phyloP scores from a whole-genome alignment of 2,888 invertebrate species.

The Phragmatobia fuliginosa region DNA sequence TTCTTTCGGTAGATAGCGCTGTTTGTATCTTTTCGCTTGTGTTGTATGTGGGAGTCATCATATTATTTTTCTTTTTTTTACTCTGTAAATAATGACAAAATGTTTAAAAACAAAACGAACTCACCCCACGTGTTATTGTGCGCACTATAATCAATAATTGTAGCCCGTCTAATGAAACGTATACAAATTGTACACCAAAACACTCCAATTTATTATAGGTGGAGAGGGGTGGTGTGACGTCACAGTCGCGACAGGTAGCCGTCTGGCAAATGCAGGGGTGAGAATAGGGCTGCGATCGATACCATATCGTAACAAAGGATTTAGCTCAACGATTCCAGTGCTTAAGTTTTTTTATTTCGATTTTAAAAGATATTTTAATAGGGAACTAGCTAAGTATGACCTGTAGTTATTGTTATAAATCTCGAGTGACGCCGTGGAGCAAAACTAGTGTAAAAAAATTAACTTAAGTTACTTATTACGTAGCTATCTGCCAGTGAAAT shows the following conservation, averaged over 20 bases:
- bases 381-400: no score
- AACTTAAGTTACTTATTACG: no score
- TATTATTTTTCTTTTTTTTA: background rate
- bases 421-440: no score
- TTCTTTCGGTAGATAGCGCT: no score
- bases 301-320: conserved; percentile 33
- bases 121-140: background rate
- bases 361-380: no score
- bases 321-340: conserved; percentile 18
- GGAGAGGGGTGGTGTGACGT: conserved; percentile 39
- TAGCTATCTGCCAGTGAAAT: no score
- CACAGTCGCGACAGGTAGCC: conserved; percentile 51
- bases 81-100: no score
- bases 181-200: conserved; percentile 7
- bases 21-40: no score
- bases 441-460: no score
- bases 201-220: conserved; percentile 18
- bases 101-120: background rate
- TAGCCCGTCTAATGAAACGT: conserved; percentile 21
- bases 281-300: conserved; percentile 52
- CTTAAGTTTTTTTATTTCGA: conserved; percentile 10
- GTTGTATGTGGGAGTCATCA: no score
- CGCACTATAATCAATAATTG: conserved; percentile 22
- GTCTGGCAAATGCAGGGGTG: conserved; percentile 52
- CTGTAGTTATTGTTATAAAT: no score